Evolutionary conservation across 2,888 invertebrate species (phyloP).

Genomic region (Lamellibrachia satsuma): DNA sequence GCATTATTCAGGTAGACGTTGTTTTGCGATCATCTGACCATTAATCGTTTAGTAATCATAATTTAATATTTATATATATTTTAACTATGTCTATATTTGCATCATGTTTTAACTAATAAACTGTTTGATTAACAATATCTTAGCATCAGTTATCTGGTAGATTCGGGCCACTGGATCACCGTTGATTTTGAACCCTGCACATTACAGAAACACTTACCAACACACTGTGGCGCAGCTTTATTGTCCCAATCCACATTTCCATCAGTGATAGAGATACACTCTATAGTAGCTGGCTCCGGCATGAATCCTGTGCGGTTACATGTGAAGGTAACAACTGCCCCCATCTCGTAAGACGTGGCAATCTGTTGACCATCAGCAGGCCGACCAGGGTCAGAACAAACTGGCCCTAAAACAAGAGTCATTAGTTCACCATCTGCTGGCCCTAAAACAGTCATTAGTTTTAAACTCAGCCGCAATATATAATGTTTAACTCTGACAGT

Average conservation of each 20-base stretch:
- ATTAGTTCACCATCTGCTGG: not conserved
- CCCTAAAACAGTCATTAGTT: not conserved
- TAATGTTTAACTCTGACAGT: too few relatives aligned
- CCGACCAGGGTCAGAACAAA: not conserved
- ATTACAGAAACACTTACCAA: not conserved
- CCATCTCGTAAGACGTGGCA: conserved; percentile 43
- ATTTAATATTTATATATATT: too few relatives aligned
- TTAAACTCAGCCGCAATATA: too few relatives aligned
- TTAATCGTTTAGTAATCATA: too few relatives aligned
- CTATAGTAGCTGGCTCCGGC: not conserved
- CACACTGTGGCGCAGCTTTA: not conserved
- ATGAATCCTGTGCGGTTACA: conserved; percentile 38
- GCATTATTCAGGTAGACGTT: too few relatives aligned
- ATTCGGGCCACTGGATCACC: too few relatives aligned
- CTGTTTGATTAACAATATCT: too few relatives aligned
- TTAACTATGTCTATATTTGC: too few relatives aligned
- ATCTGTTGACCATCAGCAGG: not conserved
- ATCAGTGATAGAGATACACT: not conserved
- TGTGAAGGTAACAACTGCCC: conserved; percentile 44
- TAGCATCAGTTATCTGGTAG: too few relatives aligned
- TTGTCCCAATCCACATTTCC: not conserved
- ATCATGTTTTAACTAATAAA: too few relatives aligned
- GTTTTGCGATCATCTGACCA: too few relatives aligned
- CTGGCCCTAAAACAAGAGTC: not conserved
- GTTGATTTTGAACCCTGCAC: too few relatives aligned